Evolutionary conservation across 2,797 vertebrate genomes (phyloP).

Genomic region (Megalops cyprinoides): DNA sequence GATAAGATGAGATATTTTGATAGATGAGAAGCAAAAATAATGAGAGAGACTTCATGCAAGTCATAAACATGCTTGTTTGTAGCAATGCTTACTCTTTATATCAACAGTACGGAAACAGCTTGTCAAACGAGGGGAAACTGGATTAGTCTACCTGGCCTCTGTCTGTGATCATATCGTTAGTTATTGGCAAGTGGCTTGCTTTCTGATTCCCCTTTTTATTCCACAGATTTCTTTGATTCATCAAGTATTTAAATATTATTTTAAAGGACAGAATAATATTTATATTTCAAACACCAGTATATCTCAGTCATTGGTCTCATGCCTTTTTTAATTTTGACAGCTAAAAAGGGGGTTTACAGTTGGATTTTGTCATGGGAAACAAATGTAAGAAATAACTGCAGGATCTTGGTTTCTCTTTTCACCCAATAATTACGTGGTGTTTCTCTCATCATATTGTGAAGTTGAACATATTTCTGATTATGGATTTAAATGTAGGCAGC

Average conservation of each 20-base stretch:
- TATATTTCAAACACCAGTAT: background rate
- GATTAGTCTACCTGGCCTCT: slow-evolving; percentile 44
- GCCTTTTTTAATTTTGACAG: background rate
- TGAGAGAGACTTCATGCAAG: background rate
- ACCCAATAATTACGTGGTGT: background rate
- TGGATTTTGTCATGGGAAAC: background rate
- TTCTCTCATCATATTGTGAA: background rate
- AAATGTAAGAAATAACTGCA: background rate
- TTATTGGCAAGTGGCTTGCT: background rate
- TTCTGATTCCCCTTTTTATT: background rate
- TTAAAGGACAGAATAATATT: slow-evolving; percentile 2
- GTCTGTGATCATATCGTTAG: background rate
- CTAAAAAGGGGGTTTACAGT: background rate
- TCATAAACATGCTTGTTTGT: background rate
- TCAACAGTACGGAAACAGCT: slow-evolving; percentile 40
- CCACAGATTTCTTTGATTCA: background rate
- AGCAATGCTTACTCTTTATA: slow-evolving; percentile 51
- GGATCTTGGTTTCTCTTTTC: background rate
- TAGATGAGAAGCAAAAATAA: background rate
- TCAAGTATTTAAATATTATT: background rate
- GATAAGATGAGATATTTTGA: too few species aligned
- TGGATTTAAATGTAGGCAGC: background rate
- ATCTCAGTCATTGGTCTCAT: background rate
- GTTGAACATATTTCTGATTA: background rate
- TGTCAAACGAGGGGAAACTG: slow-evolving; percentile 42